Percentiles rank a stretch among this genome's conserved stretches.
These are phyloP conservation scores for Xestia c-nigrum DNA, from an alignment of 2,888 invertebrate species.

Conservation along the genomic window DNA sequence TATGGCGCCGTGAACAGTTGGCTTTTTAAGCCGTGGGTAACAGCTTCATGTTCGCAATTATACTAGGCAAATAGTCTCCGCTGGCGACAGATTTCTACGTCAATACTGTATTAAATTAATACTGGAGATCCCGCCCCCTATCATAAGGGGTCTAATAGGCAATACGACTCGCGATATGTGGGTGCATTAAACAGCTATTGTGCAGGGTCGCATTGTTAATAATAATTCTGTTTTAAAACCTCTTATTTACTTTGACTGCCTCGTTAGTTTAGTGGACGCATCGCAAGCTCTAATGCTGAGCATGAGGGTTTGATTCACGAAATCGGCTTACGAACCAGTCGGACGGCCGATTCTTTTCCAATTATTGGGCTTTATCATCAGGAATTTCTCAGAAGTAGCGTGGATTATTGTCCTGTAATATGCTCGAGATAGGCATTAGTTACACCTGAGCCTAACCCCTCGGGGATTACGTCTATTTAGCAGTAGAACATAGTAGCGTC, in stretches of 20 bases:
- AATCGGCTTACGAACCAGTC: not conserved
- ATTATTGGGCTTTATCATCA: not conserved
- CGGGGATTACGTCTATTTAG: not conserved
- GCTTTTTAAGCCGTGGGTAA: not conserved
- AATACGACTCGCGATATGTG: not conserved
- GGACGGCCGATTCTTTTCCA: too few species aligned
- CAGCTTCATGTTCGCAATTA: not conserved
- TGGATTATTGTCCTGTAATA: too few species aligned
- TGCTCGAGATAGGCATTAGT: too few species aligned
- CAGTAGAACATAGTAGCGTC: not conserved
- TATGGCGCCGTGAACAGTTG: not conserved
- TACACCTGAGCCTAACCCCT: not conserved
- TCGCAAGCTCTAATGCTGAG: not conserved
- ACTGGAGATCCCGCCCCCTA: not conserved
- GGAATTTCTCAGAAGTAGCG: too few species aligned
- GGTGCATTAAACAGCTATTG: not conserved
- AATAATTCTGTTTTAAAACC: not conserved
- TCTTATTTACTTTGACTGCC: not conserved
- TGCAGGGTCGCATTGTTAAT: not conserved
- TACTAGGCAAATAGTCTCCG: not conserved
- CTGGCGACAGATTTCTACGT: not conserved
- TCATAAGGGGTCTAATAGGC: not conserved
- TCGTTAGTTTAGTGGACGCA: not conserved
- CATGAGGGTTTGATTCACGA: not conserved
- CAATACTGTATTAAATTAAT: not conserved